Evolutionary conservation across 2,888 invertebrate species (phyloP).

Genomic region (Sabellastarte sp.): DNA sequence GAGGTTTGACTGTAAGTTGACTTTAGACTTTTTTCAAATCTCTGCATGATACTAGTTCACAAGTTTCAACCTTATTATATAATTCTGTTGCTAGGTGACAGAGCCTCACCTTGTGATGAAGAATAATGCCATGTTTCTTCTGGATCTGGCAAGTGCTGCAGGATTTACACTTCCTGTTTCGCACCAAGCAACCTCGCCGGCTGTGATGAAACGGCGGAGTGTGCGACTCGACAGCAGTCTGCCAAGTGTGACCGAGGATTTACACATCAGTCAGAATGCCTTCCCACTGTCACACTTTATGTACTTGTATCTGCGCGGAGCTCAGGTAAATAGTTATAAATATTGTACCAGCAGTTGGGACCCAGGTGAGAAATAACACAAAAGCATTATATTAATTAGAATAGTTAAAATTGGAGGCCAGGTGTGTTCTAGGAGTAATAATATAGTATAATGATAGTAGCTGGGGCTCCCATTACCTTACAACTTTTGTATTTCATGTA

Average conservation of each 20-base stretch:
- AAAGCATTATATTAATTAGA: too few species aligned
- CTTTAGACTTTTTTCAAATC: too few species aligned
- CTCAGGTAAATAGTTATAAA: constrained; percentile 37
- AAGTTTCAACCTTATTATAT: too few species aligned
- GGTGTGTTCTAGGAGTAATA: too few species aligned
- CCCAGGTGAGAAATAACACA: too few species aligned
- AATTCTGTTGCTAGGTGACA: neutral
- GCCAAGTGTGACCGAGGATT: constrained; percentile 49
- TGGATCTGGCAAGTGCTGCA: constrained; percentile 82
- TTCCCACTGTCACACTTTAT: constrained; percentile 53
- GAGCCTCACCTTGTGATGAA: constrained; percentile 75
- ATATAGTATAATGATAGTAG: too few species aligned
- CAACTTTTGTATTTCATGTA: too few species aligned
- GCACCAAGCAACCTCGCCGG: constrained; percentile 1
- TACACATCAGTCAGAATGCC: constrained; percentile 43
- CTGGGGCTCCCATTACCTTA: too few species aligned
- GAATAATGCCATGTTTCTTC: constrained; percentile 89
- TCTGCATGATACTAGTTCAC: too few species aligned
- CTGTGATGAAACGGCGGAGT: constrained; percentile 3
- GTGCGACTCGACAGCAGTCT: constrained; percentile 37
- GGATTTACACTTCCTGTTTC: constrained; percentile 59
- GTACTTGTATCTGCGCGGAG: constrained; percentile 45
- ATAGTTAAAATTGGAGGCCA: too few species aligned
- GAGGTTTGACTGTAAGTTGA: too few species aligned
- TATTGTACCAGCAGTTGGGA: too few species aligned